phyloP scores from a whole-genome alignment of 2,888 invertebrate species.

The Ypsolopha scabrella region DNA sequence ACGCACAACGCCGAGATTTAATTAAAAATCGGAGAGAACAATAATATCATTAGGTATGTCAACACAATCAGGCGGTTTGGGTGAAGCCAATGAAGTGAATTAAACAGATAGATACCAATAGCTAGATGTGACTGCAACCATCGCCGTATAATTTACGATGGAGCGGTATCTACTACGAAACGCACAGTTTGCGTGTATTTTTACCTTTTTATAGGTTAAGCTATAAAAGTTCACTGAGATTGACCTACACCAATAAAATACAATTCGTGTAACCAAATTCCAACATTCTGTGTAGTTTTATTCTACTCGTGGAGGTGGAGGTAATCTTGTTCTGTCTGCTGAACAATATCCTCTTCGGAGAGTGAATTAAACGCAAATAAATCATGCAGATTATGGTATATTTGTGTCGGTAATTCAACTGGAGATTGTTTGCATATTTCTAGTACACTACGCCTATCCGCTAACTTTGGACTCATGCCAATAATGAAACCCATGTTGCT shows the following conservation, averaged over 20 bases:
- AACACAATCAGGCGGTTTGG: too few relatives aligned
- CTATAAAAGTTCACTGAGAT: neutral
- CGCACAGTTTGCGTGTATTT: conserved; percentile 2
- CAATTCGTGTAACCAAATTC: neutral
- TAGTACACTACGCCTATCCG: conserved; percentile 7
- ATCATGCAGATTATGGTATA: conserved; percentile 3
- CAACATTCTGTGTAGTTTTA: too few relatives aligned
- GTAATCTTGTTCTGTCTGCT: too few relatives aligned
- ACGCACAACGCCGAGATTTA: too few relatives aligned
- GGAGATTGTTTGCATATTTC: conserved; percentile 26
- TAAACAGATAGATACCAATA: too few relatives aligned
- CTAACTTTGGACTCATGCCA: neutral
- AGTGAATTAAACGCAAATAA: too few relatives aligned
- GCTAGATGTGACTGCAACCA: neutral
- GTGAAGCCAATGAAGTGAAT: too few relatives aligned
- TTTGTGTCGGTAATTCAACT: conserved; percentile 18
- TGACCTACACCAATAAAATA: neutral
- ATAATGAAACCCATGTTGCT: neutral
- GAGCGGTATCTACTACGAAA: conserved; percentile 14
- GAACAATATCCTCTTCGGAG: too few relatives aligned
- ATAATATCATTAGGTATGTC: too few relatives aligned
- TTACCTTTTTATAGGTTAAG: conserved; percentile 14
- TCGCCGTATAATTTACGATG: conserved; percentile 28
- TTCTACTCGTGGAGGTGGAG: too few relatives aligned
- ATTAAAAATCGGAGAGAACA: too few relatives aligned